Base-by-base conservation (phyloP, 2,797 vertebrate genomes). In the Chelidonichthys spinosus region DNA sequence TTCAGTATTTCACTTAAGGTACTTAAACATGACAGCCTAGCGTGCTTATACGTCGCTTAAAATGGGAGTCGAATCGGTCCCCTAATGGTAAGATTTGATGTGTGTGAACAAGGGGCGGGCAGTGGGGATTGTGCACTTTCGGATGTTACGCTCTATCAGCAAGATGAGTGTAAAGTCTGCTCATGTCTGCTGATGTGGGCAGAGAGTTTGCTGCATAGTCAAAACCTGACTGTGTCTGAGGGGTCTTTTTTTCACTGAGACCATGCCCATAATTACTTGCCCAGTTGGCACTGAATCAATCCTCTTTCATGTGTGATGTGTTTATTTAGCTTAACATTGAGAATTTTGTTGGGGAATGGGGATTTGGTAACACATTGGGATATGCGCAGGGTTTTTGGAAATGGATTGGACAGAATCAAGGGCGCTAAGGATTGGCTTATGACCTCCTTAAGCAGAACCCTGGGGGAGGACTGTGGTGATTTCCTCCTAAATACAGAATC, bases 71-170 rank as follows among this genome's bases (percentile, higher is more conserved):
- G 66, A 59, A 64, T 63, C 36, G 3, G 63, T 60, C 61, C 82
- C 66, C n/a, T 53, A 72, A 79, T 63, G 72, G 74, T 74, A 49
- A 74, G 78, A 81, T 74, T 47, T 74, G 68, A 53, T 83, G 83
- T 67, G 56, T 74, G 59, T 43, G 77, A 73, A 66, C 75, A 65
- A 67, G 61, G 42, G 74, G 53, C 53, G 36, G 74, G 74, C 81
- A 68, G 81, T 8, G n/a, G 61, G 77, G 74, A 85, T 67, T 83
- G 76, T 85, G 78, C 82, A 77, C 83, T 83, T 87, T 79, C 0
- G 67, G 82, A 85, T 84, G 89, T 91, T 90, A 78, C 78, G 86
- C 89, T 90, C 85, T 60, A 92, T 91, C 87, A 90, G 89, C 85
- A 88, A 74, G 84, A 89, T 74, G 78, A 87, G 89, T 83, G 84